Evolutionary conservation across 1,140 invertebrate species (phyloP), one percentile per base, ranked within the genome.

Genomic region (Trypoxylus dichotomus): DNA sequence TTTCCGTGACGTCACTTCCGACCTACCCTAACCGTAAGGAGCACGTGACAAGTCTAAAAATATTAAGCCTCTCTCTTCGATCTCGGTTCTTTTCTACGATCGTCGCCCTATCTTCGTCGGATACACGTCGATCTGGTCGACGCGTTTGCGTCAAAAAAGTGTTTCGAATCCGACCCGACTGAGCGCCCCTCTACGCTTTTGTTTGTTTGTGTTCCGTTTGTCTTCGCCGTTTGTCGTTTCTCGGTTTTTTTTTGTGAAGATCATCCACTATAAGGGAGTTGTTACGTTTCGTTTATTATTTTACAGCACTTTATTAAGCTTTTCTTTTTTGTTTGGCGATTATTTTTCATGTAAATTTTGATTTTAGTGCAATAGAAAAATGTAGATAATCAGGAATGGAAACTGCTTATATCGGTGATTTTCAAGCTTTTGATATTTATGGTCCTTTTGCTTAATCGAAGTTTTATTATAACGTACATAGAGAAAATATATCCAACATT

Each of bases 1-100:
- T 79, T 42, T 74, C 10, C 29, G 71, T 79, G 76, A 80, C 78
- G 80, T 80, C 78, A 80, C 75, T 76, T 80, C 78, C 80, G 78
- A 80, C 78, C 78, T 80, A 76, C 78, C 80, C 77, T 80, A 80
- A 80, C 75, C 74, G 74, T 54, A 47, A 41, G 41, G 41, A 54
- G 74, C 74, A 75, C 74, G 74, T 75, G 74, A 75, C 43, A 43
- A 43, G 74, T 54, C 74, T 75, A 47, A 47, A 75, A 75, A 75
- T 47, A 75, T 75, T 21, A 68, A 68, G 60, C 24, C 60, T 68
- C 60, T 68, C 25, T 68, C 19, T 24, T 10, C 60, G 24, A 0
- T 24, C 13, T 68, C 60, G 11, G 2, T 27, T 68, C 25, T 68
- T 68, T 29, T 68, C 60, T 68, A 29, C 13, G 19, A 8, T 13